A percentile compares a stretch with the other conserved stretches of the same genome.
Conservation (phyloP, 2,888 invertebrate species). For the Drosophila yooni region DNA sequence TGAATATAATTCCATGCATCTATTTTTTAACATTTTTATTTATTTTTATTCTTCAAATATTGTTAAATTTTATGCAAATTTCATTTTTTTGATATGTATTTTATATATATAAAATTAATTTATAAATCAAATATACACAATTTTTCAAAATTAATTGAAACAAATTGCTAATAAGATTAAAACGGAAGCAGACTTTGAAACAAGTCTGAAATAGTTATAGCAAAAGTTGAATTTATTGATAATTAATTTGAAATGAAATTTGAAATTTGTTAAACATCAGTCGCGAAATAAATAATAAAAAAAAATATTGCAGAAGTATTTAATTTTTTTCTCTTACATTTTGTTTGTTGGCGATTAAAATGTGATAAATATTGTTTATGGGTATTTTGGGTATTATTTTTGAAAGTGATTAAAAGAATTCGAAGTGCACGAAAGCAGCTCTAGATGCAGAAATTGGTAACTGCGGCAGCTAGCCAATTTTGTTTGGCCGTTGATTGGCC, state of each 20-base stretch:
- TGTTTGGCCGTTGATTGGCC: conserved; percentile 68
- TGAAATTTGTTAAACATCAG: background rate
- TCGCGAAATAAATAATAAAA: background rate
- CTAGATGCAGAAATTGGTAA: conserved; percentile 15
- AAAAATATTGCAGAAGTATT: background rate
- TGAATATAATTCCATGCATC: background rate
- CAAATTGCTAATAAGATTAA: background rate
- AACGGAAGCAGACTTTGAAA: background rate
- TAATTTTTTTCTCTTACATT: background rate
- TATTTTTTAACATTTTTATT: background rate
- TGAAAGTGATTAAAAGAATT: background rate
- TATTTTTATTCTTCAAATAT: background rate
- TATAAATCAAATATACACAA: background rate
- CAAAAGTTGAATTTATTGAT: background rate
- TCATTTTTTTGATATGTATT: background rate
- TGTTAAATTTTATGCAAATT: too few species aligned
- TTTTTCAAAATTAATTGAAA: background rate
- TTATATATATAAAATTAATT: background rate
- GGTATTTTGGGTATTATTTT: background rate
- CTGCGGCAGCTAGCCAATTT: conserved; percentile 38
- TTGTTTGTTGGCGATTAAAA: too few species aligned
- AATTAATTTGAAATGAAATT: background rate
- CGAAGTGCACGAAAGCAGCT: conserved; percentile 21
- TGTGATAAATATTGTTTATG: background rate
- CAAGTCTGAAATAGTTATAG: too few species aligned